Base-by-base conservation (phyloP, 2,888 invertebrate genomes). In the Notodonta ziczac region DNA sequence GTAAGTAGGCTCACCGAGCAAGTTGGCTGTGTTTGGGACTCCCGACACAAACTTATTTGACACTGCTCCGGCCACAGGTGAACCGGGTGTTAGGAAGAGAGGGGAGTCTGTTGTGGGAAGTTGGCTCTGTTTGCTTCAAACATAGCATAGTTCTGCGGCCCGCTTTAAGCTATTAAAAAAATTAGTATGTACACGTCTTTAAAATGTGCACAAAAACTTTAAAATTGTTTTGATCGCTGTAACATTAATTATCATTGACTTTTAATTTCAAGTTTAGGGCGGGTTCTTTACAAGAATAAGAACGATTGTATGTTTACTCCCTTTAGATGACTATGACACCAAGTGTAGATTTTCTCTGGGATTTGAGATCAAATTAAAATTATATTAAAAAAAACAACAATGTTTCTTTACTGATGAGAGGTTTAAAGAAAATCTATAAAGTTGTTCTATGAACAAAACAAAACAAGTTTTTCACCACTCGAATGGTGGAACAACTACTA, bases 401-500 rank as follows among this genome's bases (percentile, higher is more conserved):
- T 4, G 4, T 9, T 42, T 42, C 42, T 44, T 39, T 32, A 35
- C 48, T 48, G 4, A 60, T 35, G 67, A 76, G 59, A 76, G 65
- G 64, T 66, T 75, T 56, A 62, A 64, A 61, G 44, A 59, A 65
- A 62, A 65, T 60, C 57, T 69, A 78, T 79, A 77, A 80, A 75
- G 79, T 79, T 80, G 91, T 92, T 91, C 91, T 92, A 91, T 78
- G 92, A 93, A 93, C 92, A 78, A 75, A 87, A 83, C 59, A 73
- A 81, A 83, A 81, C 74, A 81, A 51, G 72, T 87, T 87, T 85
- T 86, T 82, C 84, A 90, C 89, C 90, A 87, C 84, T 65, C 72
- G 55, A 83, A 76, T 85, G 87, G 87, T 89, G 77, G 79, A 82
- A 82, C 76, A 70, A 76, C 83, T 84, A 85, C 71, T 69, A 69